These are phyloP conservation scores for Ylistrum balloti DNA, from an alignment of 1,140 invertebrate species.

Conservation along the genomic window DNA sequence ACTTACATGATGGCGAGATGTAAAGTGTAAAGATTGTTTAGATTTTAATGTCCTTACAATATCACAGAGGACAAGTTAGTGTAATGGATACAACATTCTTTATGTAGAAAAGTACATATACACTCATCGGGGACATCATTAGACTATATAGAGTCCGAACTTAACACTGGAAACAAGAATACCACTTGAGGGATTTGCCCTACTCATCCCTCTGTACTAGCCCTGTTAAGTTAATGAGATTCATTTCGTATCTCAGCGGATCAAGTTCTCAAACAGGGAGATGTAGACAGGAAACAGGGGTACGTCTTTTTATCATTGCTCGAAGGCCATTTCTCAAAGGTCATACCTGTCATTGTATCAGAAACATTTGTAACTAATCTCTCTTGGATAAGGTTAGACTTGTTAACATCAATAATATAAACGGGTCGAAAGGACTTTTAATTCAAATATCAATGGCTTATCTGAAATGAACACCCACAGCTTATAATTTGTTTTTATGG, in stretches of 20 bases:
- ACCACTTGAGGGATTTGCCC: not conserved
- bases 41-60: too few relatives aligned
- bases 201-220: not conserved
- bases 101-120: not conserved
- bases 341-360: not conserved
- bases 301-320: not conserved
- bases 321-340: not conserved
- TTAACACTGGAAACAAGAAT: not conserved
- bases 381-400: not conserved
- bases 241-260: not conserved
- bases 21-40: too few relatives aligned
- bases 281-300: not conserved
- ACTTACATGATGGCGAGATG: too few relatives aligned
- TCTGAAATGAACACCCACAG: too few relatives aligned
- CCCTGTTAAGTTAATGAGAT: not conserved
- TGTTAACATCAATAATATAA: not conserved
- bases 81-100: too few relatives aligned
- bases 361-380: slow-evolving; percentile 24
- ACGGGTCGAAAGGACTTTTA: not conserved
- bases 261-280: not conserved
- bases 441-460: too few relatives aligned
- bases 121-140: not conserved
- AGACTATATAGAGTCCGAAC: not conserved
- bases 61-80: too few relatives aligned
- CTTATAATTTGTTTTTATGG: too few relatives aligned